These are phyloP conservation scores for Myodes glareolus DNA, from an alignment of 2,113 vertebrate genomes.

Conservation along the genomic window DNA sequence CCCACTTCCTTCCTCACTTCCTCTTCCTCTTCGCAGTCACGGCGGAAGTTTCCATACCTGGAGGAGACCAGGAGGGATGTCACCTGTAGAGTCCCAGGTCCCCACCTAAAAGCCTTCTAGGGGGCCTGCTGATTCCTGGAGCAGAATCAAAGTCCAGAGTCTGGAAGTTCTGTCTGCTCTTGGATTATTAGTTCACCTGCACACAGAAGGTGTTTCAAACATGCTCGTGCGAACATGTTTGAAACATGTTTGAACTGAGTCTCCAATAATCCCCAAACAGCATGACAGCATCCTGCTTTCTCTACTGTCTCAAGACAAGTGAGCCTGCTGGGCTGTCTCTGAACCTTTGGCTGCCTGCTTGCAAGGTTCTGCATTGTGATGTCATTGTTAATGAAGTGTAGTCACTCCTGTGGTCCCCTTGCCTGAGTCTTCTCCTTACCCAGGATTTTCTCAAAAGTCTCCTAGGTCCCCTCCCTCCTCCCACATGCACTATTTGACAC, in stretches of 20 bases:
- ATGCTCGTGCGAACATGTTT: no score
- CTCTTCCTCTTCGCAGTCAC: fast-evolving
- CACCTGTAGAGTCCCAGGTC: neutral
- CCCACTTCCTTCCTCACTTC: neutral
- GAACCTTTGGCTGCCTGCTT: no score
- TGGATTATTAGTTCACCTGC: neutral
- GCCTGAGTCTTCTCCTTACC: neutral
- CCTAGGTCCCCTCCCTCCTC: no score
- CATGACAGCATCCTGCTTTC: no score
- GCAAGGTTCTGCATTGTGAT: no score
- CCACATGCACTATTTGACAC: neutral
- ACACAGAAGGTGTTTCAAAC: fast-evolving
- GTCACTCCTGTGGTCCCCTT: neutral
- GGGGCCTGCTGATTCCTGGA: no score
- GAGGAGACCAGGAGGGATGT: neutral
- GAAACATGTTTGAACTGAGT: no score
- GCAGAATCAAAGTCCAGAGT: no score
- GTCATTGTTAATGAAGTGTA: neutral
- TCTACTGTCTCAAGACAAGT: no score
- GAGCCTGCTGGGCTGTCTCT: no score
- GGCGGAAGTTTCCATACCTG: neutral
- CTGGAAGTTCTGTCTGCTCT: neutral
- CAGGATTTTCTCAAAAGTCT: neutral
- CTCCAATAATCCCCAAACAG: no score
- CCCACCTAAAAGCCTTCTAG: neutral